Evolutionary conservation across 2,797 vertebrate species (phyloP).

Genomic region (Bradypodion ventrale): DNA sequence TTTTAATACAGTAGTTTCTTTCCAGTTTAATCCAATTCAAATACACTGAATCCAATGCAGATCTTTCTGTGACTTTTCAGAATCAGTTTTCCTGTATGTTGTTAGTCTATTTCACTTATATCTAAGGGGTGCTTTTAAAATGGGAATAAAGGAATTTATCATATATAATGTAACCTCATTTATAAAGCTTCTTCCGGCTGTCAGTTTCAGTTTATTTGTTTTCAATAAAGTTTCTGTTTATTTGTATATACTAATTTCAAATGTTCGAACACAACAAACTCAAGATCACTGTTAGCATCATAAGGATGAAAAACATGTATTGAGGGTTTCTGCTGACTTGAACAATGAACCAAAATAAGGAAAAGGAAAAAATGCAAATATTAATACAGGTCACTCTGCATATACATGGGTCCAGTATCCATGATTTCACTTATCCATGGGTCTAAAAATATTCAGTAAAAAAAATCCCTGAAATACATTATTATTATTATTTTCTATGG

Average conservation of each 20-base stretch:
- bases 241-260: background rate
- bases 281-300: background rate
- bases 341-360: background rate
- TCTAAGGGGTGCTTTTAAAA: slow-evolving; percentile 9
- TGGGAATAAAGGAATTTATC: background rate
- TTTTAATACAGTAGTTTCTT: background rate
- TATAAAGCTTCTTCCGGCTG: background rate
- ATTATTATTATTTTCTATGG: too few species aligned
- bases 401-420: too few species aligned
- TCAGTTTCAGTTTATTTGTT: background rate
- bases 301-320: background rate
- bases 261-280: background rate
- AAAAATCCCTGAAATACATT: too few species aligned
- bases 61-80: background rate
- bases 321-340: too few species aligned
- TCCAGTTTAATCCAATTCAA: background rate
- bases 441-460: too few species aligned
- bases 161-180: background rate
- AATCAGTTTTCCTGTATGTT: background rate
- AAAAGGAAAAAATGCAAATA: background rate
- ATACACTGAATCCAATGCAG: background rate
- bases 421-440: too few species aligned
- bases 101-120: background rate
- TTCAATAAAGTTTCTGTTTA: too few species aligned
- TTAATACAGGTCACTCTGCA: too few species aligned